Conservation (phyloP, 2,113 vertebrate genomes). For the Gopherus evgoodei region DNA sequence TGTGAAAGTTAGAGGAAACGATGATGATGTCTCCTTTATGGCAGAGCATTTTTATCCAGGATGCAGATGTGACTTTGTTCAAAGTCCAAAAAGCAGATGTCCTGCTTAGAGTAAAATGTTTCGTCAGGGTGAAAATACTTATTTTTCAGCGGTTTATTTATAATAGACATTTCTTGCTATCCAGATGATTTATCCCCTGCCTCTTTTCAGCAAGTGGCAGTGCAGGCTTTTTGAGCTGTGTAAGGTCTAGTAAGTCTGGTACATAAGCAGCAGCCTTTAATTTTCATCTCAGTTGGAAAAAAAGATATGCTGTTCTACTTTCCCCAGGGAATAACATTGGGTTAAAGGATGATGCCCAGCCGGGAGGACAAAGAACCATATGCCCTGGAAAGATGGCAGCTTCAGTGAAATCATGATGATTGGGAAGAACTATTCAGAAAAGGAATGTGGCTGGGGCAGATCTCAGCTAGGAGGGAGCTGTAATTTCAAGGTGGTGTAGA, state of each 20-base stretch:
- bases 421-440: neutral
- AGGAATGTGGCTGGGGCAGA: neutral
- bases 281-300: conserved; percentile 44
- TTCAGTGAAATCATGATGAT: neutral
- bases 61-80: conserved; percentile 39
- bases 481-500: neutral
- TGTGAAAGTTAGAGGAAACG: conserved; percentile 17
- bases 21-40: neutral
- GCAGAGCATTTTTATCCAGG: conserved; percentile 36
- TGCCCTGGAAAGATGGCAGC: neutral
- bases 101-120: conserved; percentile 62
- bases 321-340: conserved; percentile 32
- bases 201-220: conserved; percentile 52
- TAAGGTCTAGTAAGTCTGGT: conserved; percentile 44
- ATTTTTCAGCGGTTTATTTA: conserved; percentile 25
- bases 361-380: conserved; percentile 29
- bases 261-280: conserved; percentile 37
- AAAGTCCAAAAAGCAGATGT: conserved; percentile 56
- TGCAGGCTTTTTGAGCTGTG: conserved; percentile 16
- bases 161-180: conserved; percentile 52
- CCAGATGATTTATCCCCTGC: conserved; percentile 57
- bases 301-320: conserved; percentile 28
- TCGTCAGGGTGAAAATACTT: conserved; percentile 63
- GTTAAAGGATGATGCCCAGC: conserved; percentile 33
- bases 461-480: neutral